Conservation (phyloP, 2,797 vertebrate species). For the Esox lucius region DNA sequence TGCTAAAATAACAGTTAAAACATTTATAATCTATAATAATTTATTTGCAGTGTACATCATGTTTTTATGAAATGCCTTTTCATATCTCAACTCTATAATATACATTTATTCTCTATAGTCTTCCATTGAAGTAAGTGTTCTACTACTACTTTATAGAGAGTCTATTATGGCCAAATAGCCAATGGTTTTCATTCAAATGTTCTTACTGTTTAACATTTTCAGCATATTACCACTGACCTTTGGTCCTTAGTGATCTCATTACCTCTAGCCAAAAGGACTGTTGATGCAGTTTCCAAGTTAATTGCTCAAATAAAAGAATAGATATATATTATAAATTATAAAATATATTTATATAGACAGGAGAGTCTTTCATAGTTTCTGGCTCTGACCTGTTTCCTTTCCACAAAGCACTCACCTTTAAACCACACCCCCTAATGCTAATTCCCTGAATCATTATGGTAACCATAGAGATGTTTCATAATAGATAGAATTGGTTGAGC, state of each 20-base stretch:
- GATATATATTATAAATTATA: background rate
- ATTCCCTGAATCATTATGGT: constrained; percentile 44
- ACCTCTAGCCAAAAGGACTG: background rate
- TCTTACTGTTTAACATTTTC: background rate
- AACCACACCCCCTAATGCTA: background rate
- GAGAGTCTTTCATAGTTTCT: constrained; percentile 30
- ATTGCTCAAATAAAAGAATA: constrained; percentile 7
- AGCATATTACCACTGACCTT: constrained; percentile 26
- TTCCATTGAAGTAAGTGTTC: background rate
- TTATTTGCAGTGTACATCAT: background rate
- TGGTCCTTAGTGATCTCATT: constrained; percentile 20
- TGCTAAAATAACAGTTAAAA: too few relatives aligned
- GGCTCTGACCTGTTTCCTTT: constrained; percentile 29
- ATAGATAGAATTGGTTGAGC: constrained; percentile 16
- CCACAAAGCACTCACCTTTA: constrained; percentile 26
- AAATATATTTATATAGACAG: background rate
- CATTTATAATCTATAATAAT: too few relatives aligned
- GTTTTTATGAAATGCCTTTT: background rate
- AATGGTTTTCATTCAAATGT: constrained; percentile 25
- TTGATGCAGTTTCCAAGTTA: constrained; percentile 14
- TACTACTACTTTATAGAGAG: background rate
- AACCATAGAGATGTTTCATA: constrained; percentile 47
- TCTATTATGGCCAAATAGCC: background rate
- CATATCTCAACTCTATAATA: background rate
- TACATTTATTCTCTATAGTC: background rate